A percentile compares a stretch with the other conserved stretches of the same genome.
phyloP scores from a whole-genome alignment of 2,888 invertebrate genomes.

The Caenorhabditis sulstoni region DNA sequence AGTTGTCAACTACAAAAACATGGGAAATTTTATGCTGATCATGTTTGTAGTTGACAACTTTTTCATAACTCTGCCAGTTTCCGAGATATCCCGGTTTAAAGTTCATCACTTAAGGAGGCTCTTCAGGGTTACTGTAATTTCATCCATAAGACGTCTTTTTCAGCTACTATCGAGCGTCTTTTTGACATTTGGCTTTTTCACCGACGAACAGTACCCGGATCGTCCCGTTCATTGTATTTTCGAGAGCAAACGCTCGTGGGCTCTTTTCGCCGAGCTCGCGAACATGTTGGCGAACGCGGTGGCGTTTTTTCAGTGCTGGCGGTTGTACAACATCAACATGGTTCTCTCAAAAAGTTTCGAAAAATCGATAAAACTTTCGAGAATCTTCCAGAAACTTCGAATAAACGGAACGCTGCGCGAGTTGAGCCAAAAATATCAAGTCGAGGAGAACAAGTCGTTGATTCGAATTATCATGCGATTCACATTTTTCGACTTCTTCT shows the following conservation, averaged over 20 bases:
- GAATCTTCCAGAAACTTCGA: slow-evolving; percentile 18
- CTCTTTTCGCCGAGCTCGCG: not conserved
- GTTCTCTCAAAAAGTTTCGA: not conserved
- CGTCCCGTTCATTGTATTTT: not conserved
- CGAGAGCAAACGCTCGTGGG: not conserved
- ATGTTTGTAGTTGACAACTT: too few species aligned
- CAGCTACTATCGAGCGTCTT: not conserved
- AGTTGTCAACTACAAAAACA: too few species aligned
- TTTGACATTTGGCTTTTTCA: not conserved
- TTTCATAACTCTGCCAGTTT: too few species aligned
- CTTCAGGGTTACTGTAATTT: too few species aligned
- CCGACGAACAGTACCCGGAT: not conserved
- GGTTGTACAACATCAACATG: slow-evolving; percentile 6
- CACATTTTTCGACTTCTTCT: slow-evolving; percentile 32
- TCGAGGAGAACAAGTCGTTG: slow-evolving; percentile 36
- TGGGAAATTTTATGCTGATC: too few species aligned
- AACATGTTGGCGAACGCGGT: not conserved
- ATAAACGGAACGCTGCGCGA: not conserved
- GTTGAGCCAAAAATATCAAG: slow-evolving; percentile 33
- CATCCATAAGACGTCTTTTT: not conserved
- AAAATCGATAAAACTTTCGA: too few species aligned
- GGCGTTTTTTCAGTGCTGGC: slow-evolving; percentile 6
- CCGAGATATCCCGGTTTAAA: too few species aligned
- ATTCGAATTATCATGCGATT: slow-evolving; percentile 23
- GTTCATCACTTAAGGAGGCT: too few species aligned